Percentiles rank a stretch among this genome's conserved stretches.
Evolutionary conservation across 2,888 invertebrate genomes (phyloP).

Genomic region (Troglohyphantes excavatus): DNA sequence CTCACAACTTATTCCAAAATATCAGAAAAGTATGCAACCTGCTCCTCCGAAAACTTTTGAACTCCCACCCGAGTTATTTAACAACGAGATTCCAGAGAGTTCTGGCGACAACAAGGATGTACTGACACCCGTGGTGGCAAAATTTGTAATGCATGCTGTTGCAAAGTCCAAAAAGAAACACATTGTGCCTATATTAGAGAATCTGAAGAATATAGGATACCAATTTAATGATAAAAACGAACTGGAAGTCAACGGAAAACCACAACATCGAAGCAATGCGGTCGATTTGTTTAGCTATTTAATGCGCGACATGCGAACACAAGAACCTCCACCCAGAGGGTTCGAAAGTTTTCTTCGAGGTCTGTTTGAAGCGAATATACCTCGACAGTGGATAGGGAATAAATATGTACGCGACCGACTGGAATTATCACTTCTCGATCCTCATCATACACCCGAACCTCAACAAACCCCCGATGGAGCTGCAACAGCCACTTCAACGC

Average conservation of each 20-base stretch:
- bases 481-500: too few relatives aligned
- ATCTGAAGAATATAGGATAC: neutral
- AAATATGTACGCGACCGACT: constrained; percentile 6
- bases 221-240: constrained; percentile 23
- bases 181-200: constrained; percentile 22
- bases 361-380: constrained; percentile 1
- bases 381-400: constrained; percentile 18
- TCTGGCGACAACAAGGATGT: neutral
- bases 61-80: neutral
- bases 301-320: neutral
- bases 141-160: neutral
- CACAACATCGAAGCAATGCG: neutral
- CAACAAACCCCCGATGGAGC: too few relatives aligned
- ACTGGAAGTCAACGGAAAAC: constrained; percentile 13
- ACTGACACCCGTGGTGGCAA: neutral
- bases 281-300: constrained; percentile 3
- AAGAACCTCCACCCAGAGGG: neutral
- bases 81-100: neutral
- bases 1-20: constrained; percentile 23
- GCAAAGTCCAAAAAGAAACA: neutral
- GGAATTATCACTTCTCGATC: neutral
- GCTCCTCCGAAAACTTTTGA: neutral
- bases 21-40: constrained; percentile 26
- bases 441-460: neutral
- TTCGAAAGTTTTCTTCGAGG: neutral